Percentiles rank a stretch among this genome's conserved stretches.
phyloP scores from a whole-genome alignment of 2,797 vertebrate species.

The Betta splendens region DNA sequence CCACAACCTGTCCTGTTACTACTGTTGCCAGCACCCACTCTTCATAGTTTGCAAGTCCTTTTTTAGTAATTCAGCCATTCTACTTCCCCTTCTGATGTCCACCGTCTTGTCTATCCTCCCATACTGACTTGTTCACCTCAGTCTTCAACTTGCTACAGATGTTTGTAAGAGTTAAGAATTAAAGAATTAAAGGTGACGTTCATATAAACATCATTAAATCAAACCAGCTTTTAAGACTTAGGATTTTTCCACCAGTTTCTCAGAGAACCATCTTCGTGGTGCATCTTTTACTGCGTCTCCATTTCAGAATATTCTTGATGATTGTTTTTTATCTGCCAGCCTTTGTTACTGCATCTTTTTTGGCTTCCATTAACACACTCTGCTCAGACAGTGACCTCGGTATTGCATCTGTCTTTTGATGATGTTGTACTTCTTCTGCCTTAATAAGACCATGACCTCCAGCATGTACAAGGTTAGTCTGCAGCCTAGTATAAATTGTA shows the following conservation, averaged over 20 bases:
- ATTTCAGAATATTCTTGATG: not conserved
- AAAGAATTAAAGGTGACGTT: no score
- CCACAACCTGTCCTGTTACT: no score
- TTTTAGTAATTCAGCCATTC: no score
- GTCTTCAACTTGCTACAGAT: no score
- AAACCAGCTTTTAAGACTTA: not conserved
- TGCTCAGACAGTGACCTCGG: not conserved
- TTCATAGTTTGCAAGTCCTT: no score
- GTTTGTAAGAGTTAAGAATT: no score
- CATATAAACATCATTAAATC: no score
- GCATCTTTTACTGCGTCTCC: not conserved
- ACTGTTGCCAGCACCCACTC: no score
- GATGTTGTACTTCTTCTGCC: conserved; percentile 5
- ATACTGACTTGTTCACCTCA: no score
- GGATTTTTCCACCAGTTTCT: not conserved
- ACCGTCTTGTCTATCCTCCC: no score
- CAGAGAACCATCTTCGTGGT: no score
- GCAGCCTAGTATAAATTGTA: not conserved
- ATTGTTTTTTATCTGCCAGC: not conserved
- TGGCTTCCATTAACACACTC: not conserved
- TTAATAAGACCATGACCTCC: not conserved
- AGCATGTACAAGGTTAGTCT: not conserved
- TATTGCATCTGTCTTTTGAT: not conserved
- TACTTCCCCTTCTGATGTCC: no score
- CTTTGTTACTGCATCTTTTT: not conserved